Percentiles rank a stretch among this genome's conserved stretches.
These are phyloP conservation scores for Lycodopsis pacificus DNA, from an alignment of 2,797 vertebrate species.

Conservation along the genomic window DNA sequence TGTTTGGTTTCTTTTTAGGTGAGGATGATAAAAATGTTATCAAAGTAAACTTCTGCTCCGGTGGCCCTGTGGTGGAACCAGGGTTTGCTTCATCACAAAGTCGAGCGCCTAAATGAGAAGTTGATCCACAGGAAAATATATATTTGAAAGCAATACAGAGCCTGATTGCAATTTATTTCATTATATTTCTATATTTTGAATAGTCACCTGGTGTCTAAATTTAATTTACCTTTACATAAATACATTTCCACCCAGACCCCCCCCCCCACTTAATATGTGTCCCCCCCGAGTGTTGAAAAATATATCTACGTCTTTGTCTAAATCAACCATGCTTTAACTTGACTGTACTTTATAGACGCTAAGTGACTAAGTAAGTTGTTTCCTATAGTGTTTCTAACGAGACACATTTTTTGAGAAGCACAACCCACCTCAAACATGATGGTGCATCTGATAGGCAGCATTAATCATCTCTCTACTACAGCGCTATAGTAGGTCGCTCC, in stretches of 20 bases:
- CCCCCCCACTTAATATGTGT: background rate
- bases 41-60: background rate
- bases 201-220: background rate
- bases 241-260: background rate
- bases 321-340: background rate
- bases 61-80: background rate
- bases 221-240: background rate
- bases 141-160: background rate
- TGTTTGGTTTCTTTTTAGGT: background rate
- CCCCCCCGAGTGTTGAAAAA: background rate
- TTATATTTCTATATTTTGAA: background rate
- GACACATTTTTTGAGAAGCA: slow-evolving; percentile 15
- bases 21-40: background rate
- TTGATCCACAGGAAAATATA: background rate
- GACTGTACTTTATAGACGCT: background rate
- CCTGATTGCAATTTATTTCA: background rate
- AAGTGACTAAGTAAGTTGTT: background rate
- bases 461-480: slow-evolving; percentile 71
- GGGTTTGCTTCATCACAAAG: background rate
- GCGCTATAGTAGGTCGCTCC: slow-evolving; percentile 61
- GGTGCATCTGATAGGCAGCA: slow-evolving; percentile 67
- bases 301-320: background rate
- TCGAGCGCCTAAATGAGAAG: background rate
- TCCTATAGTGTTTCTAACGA: slow-evolving; percentile 1
- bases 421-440: slow-evolving; percentile 61